Percentiles rank a stretch among this genome's conserved stretches.
Conservation (phyloP, 2,888 invertebrate genomes). For the Thereva nobilitata region DNA sequence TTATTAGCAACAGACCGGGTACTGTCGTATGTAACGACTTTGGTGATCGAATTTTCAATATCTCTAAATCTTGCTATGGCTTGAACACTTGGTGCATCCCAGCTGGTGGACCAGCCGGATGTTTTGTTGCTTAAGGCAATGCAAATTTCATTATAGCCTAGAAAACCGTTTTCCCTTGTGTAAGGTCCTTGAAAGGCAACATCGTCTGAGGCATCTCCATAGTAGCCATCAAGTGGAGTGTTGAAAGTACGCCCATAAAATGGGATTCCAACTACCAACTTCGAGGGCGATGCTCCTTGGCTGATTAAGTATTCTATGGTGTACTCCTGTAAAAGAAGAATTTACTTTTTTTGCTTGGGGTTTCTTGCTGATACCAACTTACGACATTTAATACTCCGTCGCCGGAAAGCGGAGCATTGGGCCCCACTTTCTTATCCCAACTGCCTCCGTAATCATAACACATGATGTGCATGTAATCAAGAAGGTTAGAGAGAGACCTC, state of each 20-base stretch:
- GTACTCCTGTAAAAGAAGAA: slow-evolving; percentile 63
- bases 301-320: slow-evolving; percentile 75
- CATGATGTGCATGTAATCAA: slow-evolving; percentile 82
- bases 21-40: slow-evolving; percentile 78
- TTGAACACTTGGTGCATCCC: slow-evolving; percentile 67
- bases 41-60: slow-evolving; percentile 63
- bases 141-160: slow-evolving; percentile 88
- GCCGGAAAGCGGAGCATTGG: slow-evolving; percentile 75
- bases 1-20: slow-evolving; percentile 74
- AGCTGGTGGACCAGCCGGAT: slow-evolving; percentile 68
- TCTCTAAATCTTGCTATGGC: slow-evolving; percentile 62
- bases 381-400: slow-evolving; percentile 68
- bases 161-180: slow-evolving; percentile 78
- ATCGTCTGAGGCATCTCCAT: slow-evolving; percentile 59
- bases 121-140: slow-evolving; percentile 64
- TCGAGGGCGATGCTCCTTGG: slow-evolving; percentile 74
- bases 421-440: slow-evolving; percentile 76
- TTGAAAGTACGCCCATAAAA: slow-evolving; percentile 81
- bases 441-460: slow-evolving; percentile 88
- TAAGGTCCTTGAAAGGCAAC: slow-evolving; percentile 77
- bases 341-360: too few species aligned
- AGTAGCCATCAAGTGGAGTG: slow-evolving; percentile 53
- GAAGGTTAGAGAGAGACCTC: slow-evolving; percentile 66
- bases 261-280: slow-evolving; percentile 80
- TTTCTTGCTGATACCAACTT: slow-evolving; percentile 49